Evolutionary conservation across 2,888 invertebrate species (phyloP), one percentile per base, ranked within the genome.

Genomic region (Dryobota labecula): DNA sequence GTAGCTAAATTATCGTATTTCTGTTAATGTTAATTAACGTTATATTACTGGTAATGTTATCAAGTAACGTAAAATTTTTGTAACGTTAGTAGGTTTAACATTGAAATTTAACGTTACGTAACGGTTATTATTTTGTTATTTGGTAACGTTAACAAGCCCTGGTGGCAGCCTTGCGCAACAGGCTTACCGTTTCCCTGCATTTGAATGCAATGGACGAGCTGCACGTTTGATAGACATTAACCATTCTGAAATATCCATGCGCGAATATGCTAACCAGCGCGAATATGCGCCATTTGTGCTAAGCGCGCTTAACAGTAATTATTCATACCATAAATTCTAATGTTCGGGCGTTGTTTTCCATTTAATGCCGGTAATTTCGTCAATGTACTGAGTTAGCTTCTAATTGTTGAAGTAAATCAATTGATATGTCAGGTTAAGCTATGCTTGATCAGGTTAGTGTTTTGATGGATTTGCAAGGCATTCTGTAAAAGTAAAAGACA

Each of bases 191-290:
- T 58, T 51, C 60, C 45, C 65, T 65, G 49, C 63, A 83, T 83
- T 86, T 70, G 80, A 76, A 87, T 84, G 70, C 84, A 76, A 63
- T 66, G 80, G 66, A 68, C 71, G 73, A 58, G 63, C 83, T 58
- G 73, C 80, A 74, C 80, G 74, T 75, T 77, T 82, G 80, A 79
- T 84, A 71, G 76, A 78, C 84, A 82, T 83, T 86, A 85, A 75
- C 64, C 65, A 73, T 82, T 51, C 78, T 58, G 63, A 49, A 51
- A 78, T 73, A 71, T 65, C 57, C 51, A 61, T 80, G 66, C 76
- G 54, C 78, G 72, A 56, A 80, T 80, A 70, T 80, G 78, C 67
- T 65, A 60, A 47, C 45, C 54, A 56, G 49, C 45, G 54, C 78
- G 72, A 61, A 76, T 78, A 76, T 81, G 49, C 67, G 78, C 65